phyloP scores from a whole-genome alignment of 2,888 invertebrate species.

The Trissolcus japonicus region DNA sequence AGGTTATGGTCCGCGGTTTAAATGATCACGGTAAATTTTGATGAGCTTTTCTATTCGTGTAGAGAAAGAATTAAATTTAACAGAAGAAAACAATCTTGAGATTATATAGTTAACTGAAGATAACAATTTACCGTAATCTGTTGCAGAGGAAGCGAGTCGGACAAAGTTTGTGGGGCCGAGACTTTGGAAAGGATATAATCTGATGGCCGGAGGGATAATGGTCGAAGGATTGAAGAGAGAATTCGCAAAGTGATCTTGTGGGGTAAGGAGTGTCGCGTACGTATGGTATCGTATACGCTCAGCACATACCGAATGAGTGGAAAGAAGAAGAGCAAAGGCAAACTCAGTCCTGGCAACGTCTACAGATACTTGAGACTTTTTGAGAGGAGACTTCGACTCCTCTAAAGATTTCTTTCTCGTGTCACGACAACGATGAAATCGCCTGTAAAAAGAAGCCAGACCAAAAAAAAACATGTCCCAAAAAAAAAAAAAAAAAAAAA shows the following conservation, averaged over 20 bases:
- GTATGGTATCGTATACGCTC: constrained; percentile 59
- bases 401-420: constrained; percentile 19
- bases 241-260: constrained; percentile 65
- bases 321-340: constrained; percentile 55
- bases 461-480: constrained; percentile 9
- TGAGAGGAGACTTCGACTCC: constrained; percentile 40
- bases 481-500: too few relatives aligned
- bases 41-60: too few relatives aligned
- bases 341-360: constrained; percentile 55
- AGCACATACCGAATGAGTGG: constrained; percentile 57
- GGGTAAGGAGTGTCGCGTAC: constrained; percentile 66
- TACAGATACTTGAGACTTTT: constrained; percentile 58
- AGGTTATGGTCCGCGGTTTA: too few relatives aligned
- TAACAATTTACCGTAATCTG: constrained; percentile 74
- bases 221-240: constrained; percentile 63
- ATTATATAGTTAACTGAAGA: constrained; percentile 14
- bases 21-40: too few relatives aligned
- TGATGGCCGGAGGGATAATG: constrained; percentile 67
- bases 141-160: constrained; percentile 61
- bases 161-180: constrained; percentile 65
- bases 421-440: constrained; percentile 48
- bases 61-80: too few relatives aligned
- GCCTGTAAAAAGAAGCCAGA: constrained; percentile 27
- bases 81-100: too few relatives aligned
- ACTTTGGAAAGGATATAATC: constrained; percentile 50